Evolutionary conservation across 2,797 vertebrate genomes (phyloP).

Genomic region (Halcyon leucocephala): DNA sequence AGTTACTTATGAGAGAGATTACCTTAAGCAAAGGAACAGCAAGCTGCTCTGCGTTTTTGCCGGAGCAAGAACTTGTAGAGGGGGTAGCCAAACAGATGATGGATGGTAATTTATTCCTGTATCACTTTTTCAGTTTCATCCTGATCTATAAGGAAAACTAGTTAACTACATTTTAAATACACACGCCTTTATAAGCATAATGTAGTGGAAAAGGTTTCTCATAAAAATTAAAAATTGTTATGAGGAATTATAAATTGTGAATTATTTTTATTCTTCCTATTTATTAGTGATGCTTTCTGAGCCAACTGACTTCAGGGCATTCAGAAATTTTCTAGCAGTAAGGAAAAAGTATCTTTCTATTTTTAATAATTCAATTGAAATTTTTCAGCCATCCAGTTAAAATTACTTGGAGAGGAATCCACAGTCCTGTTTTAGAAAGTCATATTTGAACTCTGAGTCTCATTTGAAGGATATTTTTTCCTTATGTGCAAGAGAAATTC

Average conservation of each 20-base stretch:
- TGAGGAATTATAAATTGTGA: neutral
- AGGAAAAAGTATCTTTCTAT: slow-evolving; percentile 55
- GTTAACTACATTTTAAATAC: neutral
- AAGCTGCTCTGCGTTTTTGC: neutral
- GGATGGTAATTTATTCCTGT: neutral
- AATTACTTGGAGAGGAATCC: slow-evolving; percentile 36
- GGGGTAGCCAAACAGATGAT: neutral
- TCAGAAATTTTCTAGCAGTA: slow-evolving; percentile 27
- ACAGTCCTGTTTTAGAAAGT: slow-evolving; percentile 38
- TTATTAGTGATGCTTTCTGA: slow-evolving; percentile 7
- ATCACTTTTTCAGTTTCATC: neutral
- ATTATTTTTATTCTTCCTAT: slow-evolving; percentile 31
- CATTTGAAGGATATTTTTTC: slow-evolving; percentile 26
- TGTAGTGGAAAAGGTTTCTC: neutral
- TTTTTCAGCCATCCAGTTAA: slow-evolving; percentile 42
- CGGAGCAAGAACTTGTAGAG: neutral
- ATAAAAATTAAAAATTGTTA: neutral
- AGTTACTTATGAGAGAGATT: neutral
- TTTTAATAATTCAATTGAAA: slow-evolving; percentile 60
- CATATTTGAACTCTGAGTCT: neutral
- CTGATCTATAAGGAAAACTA: neutral
- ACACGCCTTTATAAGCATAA: neutral
- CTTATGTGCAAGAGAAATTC: neutral
- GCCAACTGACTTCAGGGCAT: slow-evolving; percentile 7
- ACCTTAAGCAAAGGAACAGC: neutral